Conservation (phyloP, 1,140 invertebrate species). For the Drosophila cardini region DNA sequence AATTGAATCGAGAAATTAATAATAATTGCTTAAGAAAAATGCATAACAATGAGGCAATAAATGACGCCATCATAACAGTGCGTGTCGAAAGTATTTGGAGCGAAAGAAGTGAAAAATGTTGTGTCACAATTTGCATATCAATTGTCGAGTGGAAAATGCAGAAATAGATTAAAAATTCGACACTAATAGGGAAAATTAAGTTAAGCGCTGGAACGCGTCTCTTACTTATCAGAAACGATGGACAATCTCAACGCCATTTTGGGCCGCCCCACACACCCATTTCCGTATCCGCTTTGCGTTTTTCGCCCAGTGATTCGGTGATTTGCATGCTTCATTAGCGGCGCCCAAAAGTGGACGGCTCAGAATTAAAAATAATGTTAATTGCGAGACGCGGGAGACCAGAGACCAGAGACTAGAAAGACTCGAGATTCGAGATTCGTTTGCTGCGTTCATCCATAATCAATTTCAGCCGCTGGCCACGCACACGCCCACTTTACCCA, state of each 20-base stretch:
- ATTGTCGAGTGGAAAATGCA: conserved; percentile 52
- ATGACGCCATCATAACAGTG: conserved; percentile 3
- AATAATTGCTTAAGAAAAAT: neutral
- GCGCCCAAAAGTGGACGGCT: conserved; percentile 54
- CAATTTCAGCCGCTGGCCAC: conserved; percentile 73
- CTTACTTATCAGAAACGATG: conserved; percentile 49
- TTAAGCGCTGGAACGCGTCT: conserved; percentile 61
- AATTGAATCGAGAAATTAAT: conserved; percentile 4
- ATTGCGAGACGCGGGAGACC: conserved; percentile 52
- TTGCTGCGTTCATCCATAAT: conserved; percentile 75
- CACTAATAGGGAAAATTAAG: conserved; percentile 75
- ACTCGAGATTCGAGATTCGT: conserved; percentile 11
- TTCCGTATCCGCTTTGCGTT: conserved; percentile 23
- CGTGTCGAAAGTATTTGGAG: neutral
- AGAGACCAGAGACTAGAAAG: neutral
- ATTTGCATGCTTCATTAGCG: conserved; percentile 82
- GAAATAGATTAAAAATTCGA: conserved; percentile 74
- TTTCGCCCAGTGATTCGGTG: conserved; percentile 33
- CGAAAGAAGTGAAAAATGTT: conserved; percentile 6
- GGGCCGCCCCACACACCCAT: conserved; percentile 5
- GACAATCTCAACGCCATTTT: conserved; percentile 4
- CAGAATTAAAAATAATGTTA: conserved; percentile 81
- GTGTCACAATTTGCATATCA: conserved; percentile 67
- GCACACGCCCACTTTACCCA: conserved; percentile 30
- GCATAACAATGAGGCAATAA: neutral